phyloP scores from a whole-genome alignment of 1,140 invertebrate genomes.

The Polypedilum pembai region DNA sequence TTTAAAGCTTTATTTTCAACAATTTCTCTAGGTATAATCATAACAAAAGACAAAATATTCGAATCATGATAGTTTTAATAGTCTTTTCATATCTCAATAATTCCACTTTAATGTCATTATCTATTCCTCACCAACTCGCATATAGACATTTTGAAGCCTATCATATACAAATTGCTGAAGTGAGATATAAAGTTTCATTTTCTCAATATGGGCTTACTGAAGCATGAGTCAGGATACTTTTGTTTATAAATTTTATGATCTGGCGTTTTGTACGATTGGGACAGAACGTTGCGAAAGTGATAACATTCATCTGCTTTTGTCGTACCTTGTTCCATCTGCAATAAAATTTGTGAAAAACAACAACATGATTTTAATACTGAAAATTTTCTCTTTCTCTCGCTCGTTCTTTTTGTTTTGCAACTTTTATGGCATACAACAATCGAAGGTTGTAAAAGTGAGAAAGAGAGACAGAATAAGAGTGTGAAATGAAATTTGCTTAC shows the following conservation, averaged over 20 bases:
- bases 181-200: background rate
- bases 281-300: background rate
- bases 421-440: background rate
- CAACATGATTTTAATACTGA: too few relatives aligned
- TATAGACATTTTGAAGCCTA: too few relatives aligned
- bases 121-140: too few relatives aligned
- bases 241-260: constrained; percentile 2
- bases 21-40: too few relatives aligned
- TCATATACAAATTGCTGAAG: too few relatives aligned
- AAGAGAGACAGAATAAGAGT: background rate
- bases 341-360: background rate
- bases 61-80: too few relatives aligned
- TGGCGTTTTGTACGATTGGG: background rate
- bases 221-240: constrained; percentile 1
- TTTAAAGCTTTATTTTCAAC: too few relatives aligned
- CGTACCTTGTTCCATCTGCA: background rate
- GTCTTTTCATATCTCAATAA: too few relatives aligned
- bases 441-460: background rate
- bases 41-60: too few relatives aligned
- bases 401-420: background rate
- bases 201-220: background rate
- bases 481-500: constrained; percentile 1
- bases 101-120: too few relatives aligned
- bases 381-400: too few relatives aligned
- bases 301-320: constrained; percentile 21